A percentile compares a stretch with the other conserved stretches of the same genome.
phyloP scores from a whole-genome alignment of 2,113 vertebrate species.

The Penelope pileata region DNA sequence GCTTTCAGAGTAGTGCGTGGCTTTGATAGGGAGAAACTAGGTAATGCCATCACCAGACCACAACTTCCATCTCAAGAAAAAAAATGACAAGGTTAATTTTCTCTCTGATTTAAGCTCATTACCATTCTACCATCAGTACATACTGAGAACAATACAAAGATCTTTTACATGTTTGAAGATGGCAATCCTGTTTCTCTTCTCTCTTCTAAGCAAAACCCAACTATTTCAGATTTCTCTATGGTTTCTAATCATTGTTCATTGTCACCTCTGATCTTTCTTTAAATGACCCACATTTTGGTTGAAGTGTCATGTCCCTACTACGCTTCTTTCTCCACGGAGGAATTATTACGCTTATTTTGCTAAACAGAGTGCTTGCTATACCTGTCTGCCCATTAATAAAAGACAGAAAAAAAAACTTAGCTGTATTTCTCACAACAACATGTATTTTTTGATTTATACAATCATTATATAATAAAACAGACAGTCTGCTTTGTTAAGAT shows the following conservation, averaged over 20 bases:
- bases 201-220: background rate
- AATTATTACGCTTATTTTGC: background rate
- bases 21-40: background rate
- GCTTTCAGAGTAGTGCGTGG: background rate
- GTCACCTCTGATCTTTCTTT: background rate
- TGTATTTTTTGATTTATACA: background rate
- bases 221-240: background rate
- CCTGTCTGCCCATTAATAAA: background rate
- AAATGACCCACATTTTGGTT: background rate
- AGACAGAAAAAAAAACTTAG: background rate
- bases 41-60: background rate
- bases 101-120: background rate
- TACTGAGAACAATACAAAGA: background rate
- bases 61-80: background rate
- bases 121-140: background rate
- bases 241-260: background rate
- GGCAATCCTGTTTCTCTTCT: background rate
- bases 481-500: background rate
- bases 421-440: background rate
- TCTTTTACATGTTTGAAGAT: background rate
- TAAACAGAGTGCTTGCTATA: background rate
- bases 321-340: background rate
- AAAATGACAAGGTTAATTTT: background rate
- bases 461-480: background rate
- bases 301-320: background rate